These are phyloP conservation scores for Augiades crinisus DNA, from an alignment of 2,888 invertebrate genomes.

Conservation along the genomic window DNA sequence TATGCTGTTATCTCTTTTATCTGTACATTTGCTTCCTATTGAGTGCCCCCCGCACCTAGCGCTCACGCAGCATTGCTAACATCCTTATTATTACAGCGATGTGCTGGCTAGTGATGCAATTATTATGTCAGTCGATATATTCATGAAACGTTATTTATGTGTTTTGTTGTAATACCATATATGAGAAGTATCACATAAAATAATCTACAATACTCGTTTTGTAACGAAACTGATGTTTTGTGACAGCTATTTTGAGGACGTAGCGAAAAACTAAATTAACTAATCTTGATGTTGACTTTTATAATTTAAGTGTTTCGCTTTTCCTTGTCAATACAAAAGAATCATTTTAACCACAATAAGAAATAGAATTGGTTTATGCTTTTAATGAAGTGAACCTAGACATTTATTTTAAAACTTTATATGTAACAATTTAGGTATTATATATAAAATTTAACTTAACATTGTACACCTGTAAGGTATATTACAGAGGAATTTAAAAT, in stretches of 20 bases:
- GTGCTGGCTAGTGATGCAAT: conserved; percentile 42
- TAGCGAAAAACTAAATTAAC: background rate
- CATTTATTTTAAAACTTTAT: too few species aligned
- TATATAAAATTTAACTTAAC: too few species aligned
- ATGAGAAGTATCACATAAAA: background rate
- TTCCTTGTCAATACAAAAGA: too few species aligned
- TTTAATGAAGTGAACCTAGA: too few species aligned
- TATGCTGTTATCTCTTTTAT: conserved; percentile 33
- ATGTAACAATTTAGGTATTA: too few species aligned
- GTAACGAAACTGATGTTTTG: background rate
- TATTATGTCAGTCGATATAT: conserved; percentile 43
- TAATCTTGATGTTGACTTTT: background rate
- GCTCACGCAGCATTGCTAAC: conserved; percentile 37
- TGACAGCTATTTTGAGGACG: background rate
- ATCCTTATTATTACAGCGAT: conserved; percentile 48
- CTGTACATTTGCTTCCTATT: conserved; percentile 42
- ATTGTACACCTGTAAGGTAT: too few species aligned
- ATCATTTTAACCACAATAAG: too few species aligned
- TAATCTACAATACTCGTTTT: background rate
- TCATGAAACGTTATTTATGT: conserved; percentile 32
- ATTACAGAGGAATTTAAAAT: too few species aligned
- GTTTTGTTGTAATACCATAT: conserved; percentile 8
- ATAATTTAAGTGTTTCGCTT: background rate
- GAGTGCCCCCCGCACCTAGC: conserved; percentile 36
- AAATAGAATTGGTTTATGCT: too few species aligned